A percentile compares a stretch with the other conserved stretches of the same genome.
phyloP scores from a whole-genome alignment of 2,797 vertebrate species.

The Tinamus major region DNA sequence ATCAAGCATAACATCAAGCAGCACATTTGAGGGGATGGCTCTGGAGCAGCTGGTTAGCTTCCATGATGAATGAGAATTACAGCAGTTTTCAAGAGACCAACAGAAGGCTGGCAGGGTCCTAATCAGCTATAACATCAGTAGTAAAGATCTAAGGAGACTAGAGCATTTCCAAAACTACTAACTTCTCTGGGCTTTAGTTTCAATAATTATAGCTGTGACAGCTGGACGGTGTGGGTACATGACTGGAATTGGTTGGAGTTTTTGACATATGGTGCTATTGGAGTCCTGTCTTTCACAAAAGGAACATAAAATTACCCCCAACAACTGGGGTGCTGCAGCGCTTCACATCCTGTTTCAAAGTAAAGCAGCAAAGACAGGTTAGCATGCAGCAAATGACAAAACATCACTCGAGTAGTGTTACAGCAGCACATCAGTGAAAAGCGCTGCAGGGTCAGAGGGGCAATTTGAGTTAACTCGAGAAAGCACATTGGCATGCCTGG shows the following conservation, averaged over 20 bases:
- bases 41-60: slow-evolving; percentile 78
- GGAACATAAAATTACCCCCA: slow-evolving; percentile 59
- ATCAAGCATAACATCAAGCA: slow-evolving; percentile 43
- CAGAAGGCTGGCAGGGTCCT: slow-evolving; percentile 82
- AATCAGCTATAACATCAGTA: slow-evolving; percentile 82
- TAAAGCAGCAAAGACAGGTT: slow-evolving; percentile 45
- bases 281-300: slow-evolving; percentile 68
- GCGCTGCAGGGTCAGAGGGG: neutral
- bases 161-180: slow-evolving; percentile 75
- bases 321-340: neutral
- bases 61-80: slow-evolving; percentile 81
- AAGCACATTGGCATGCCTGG: neutral
- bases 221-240: slow-evolving; percentile 78
- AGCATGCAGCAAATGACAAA: slow-evolving; percentile 47
- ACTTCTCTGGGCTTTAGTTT: slow-evolving; percentile 70
- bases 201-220: slow-evolving; percentile 78
- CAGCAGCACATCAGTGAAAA: slow-evolving; percentile 10
- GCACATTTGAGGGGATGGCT: slow-evolving; percentile 63
- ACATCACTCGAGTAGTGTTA: slow-evolving; percentile 9
- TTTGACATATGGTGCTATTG: slow-evolving; percentile 76
- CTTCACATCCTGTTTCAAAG: slow-evolving; percentile 26
- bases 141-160: slow-evolving; percentile 82
- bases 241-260: slow-evolving; percentile 75
- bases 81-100: slow-evolving; percentile 81
- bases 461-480: slow-evolving; percentile 34